phyloP scores from a whole-genome alignment of 2,113 vertebrate genomes.

The Meleagris gallopavo region DNA sequence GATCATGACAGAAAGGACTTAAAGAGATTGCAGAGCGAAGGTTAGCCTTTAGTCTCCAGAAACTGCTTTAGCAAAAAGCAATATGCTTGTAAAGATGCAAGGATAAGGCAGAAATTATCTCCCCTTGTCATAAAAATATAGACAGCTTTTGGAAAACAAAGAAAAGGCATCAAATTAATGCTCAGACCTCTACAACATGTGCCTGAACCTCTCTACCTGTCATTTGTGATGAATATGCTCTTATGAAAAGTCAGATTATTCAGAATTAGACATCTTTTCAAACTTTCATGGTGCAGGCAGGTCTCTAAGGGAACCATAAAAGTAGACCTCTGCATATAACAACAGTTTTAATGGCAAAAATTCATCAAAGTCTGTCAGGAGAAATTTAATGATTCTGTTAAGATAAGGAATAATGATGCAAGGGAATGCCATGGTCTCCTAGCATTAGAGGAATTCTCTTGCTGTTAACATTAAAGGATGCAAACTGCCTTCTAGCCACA shows the following conservation, averaged over 20 bases:
- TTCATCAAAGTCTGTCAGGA: slow-evolving; percentile 70
- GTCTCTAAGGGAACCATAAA: slow-evolving; percentile 52
- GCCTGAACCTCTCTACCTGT: slow-evolving; percentile 47
- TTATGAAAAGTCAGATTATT: slow-evolving; percentile 65
- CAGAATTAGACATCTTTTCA: slow-evolving; percentile 64
- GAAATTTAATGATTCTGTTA: slow-evolving; percentile 68
- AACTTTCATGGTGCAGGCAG: slow-evolving; percentile 52
- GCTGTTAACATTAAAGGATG: slow-evolving; percentile 28
- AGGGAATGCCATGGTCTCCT: slow-evolving; percentile 11
- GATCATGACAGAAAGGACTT: slow-evolving; percentile 18
- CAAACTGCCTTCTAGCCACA: not conserved
- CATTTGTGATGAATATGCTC: slow-evolving; percentile 64
- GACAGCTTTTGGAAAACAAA: slow-evolving; percentile 65
- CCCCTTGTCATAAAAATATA: slow-evolving; percentile 64
- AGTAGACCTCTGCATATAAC: slow-evolving; percentile 60
- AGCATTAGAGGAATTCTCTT: slow-evolving; percentile 32
- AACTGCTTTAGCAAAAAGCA: not conserved
- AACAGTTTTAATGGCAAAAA: slow-evolving; percentile 74
- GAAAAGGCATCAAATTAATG: slow-evolving; percentile 58
- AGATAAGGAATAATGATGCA: slow-evolving; percentile 47
- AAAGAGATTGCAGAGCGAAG: slow-evolving; percentile 4
- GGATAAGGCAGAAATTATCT: slow-evolving; percentile 49
- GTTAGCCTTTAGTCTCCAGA: slow-evolving; percentile 46
- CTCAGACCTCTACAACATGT: slow-evolving; percentile 36
- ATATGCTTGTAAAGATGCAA: slow-evolving; percentile 30